Evolutionary conservation across 1,140 invertebrate species (phyloP), one percentile per base, ranked within the genome.

Genomic region (Agrilus planipennis): DNA sequence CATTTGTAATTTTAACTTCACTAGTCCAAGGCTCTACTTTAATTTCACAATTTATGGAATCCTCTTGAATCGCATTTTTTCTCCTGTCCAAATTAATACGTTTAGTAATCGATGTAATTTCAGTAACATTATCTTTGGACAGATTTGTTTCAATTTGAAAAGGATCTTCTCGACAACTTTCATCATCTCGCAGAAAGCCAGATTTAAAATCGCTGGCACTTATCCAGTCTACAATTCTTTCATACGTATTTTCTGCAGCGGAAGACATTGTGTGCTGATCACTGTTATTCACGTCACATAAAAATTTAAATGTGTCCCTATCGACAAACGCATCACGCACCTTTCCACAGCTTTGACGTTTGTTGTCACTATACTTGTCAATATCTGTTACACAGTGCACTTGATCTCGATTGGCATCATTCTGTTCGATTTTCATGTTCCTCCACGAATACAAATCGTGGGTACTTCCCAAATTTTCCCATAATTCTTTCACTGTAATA

Each of bases 191-290:
- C n/a, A n/a, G n/a, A n/a, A n/a, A n/a, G n/a, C n/a, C n/a, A n/a
- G n/a, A 28, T 19, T 50, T 29, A 43, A 58, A 58, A 47, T 58
- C 52, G 34, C 54, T 47, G 15, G 39, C 42, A 30, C 43, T 56
- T 14, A 56, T 52, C 56, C 56, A 58, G 23, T 55, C 50, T 6
- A 50, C 49, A 18, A 58, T 52, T 20, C 54, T 46, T n/a, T 44
- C 46, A 31, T 46, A 54, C 15, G 46, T 49, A 19, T 50, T 44
- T 17, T 51, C 47, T 21, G 42, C 39, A 20, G 34, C 9, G 17
- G 22, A 21, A n/a, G 15, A 34, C 18, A 22, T 34, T 20, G 39
- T 35, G 21, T 38, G 37, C 20, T 29, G 32, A 20, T 18, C 41
- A 39, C 39, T 32, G 29, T 38, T 44, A 40, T 43, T 50, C 20